Evolutionary conservation across 2,888 invertebrate genomes (phyloP).

Genomic region (Eupithecia vulgata): DNA sequence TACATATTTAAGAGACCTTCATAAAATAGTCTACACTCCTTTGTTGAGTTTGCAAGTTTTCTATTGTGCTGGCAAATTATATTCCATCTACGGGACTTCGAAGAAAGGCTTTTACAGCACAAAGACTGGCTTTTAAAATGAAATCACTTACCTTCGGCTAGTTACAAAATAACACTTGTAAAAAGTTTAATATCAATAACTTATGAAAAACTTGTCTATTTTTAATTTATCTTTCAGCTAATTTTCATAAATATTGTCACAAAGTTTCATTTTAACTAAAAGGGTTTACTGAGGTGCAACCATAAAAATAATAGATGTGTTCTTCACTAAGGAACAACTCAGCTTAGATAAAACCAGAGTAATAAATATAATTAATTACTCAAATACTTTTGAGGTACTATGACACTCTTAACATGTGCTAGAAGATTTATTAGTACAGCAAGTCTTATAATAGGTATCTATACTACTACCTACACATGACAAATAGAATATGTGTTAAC

Average conservation of each 20-base stretch:
- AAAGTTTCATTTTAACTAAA: background rate
- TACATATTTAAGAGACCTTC: constrained; percentile 22
- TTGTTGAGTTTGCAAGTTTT: constrained; percentile 20
- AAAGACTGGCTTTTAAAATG: constrained; percentile 26
- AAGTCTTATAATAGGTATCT: background rate
- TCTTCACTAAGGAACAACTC: background rate
- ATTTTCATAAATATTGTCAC: background rate
- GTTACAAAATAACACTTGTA: constrained; percentile 3
- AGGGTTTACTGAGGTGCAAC: background rate
- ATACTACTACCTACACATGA: background rate
- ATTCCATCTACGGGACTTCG: constrained; percentile 23
- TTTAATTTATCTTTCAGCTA: background rate
- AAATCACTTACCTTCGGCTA: constrained; percentile 15
- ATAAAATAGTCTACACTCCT: constrained; percentile 34
- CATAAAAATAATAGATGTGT: background rate
- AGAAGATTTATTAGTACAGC: background rate
- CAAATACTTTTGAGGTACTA: background rate
- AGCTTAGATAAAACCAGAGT: background rate
- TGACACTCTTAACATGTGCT: background rate
- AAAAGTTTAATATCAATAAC: background rate
- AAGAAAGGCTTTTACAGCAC: constrained; percentile 5
- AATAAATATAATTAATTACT: background rate
- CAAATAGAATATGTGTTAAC: background rate
- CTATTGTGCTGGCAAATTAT: constrained; percentile 38
- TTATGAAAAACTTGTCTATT: background rate